Base-by-base conservation (phyloP, 2,888 invertebrate species). In the Apamea sordens region DNA sequence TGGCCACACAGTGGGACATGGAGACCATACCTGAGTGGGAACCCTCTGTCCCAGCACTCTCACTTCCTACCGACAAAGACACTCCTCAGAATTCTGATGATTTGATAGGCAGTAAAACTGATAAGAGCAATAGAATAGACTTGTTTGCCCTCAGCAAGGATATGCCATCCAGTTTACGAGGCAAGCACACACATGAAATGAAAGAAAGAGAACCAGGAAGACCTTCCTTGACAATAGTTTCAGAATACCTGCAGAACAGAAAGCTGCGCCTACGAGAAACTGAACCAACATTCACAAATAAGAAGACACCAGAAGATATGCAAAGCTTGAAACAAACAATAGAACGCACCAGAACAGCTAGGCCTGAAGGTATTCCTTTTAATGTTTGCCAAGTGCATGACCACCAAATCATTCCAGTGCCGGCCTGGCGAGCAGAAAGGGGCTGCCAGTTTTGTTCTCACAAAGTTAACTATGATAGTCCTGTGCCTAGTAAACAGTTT, bases 141-240 rank as follows among this genome's bases (percentile, higher is more conserved):
- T 89, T 97, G 68, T 97, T 97, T 94, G 96, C 96, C 18, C 83
- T 96, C 7, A 97, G 97, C 86, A 94, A 95, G 77, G 96, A 96
- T 90, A 97, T 97, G 96, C 96, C 95, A 21, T 92, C 94, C 28
- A 95, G 95, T 83, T 91, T 97, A 80, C 91, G 95, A 36, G 95
- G 95, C 28, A 93, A 93, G 7, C 76, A 90, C 21, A 88, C 87
- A 15, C 89, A 88, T 64, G 85, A 79, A 56, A 32, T 89, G 44
- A 92, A 89, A 78, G 91, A 92, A 56, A 89, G 89, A 78, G 83
- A 85, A 36, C 88, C 90, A 63, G 69, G 88, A 0, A 94, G 92
- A 86, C 91, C 95, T 18, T 94, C 96, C 2, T 85, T 96, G 61
- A 96, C 94, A 68, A 85, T 96, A 72, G 94, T 97, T 13, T 94